Evolutionary conservation across 2,888 invertebrate genomes (phyloP).

Genomic region (Notodonta dromedarius): DNA sequence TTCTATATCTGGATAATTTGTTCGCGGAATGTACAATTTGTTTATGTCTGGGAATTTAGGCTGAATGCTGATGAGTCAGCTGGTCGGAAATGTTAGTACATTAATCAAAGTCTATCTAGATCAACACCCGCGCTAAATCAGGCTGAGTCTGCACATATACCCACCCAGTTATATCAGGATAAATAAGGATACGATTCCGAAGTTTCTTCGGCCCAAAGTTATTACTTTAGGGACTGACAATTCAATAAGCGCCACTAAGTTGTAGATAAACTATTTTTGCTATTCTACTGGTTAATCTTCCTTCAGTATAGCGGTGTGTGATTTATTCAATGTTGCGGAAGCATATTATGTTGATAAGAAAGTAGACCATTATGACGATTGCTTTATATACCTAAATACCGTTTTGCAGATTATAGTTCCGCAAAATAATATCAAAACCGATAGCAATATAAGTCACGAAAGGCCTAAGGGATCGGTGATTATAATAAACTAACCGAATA

Average conservation of each 20-base stretch:
- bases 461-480: too few relatives aligned
- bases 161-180: not conserved
- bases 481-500: too few relatives aligned
- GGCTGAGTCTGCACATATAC: not conserved
- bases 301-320: not conserved
- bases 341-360: not conserved
- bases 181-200: not conserved
- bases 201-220: not conserved
- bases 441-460: too few relatives aligned
- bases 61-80: slow-evolving; percentile 9
- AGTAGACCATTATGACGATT: not conserved
- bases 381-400: not conserved
- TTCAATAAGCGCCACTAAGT: slow-evolving; percentile 5
- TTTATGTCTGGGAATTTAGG: slow-evolving; percentile 17
- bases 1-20: not conserved
- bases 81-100: slow-evolving; percentile 25
- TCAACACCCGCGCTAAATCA: slow-evolving; percentile 1
- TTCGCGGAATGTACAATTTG: not conserved
- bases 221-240: not conserved
- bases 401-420: too few relatives aligned
- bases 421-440: too few relatives aligned
- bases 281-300: not conserved
- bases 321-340: not conserved
- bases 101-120: slow-evolving; percentile 27
- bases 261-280: slow-evolving; percentile 3